Conservation (phyloP, 2,888 invertebrate species). For the Synanthedon andrenaeformis region DNA sequence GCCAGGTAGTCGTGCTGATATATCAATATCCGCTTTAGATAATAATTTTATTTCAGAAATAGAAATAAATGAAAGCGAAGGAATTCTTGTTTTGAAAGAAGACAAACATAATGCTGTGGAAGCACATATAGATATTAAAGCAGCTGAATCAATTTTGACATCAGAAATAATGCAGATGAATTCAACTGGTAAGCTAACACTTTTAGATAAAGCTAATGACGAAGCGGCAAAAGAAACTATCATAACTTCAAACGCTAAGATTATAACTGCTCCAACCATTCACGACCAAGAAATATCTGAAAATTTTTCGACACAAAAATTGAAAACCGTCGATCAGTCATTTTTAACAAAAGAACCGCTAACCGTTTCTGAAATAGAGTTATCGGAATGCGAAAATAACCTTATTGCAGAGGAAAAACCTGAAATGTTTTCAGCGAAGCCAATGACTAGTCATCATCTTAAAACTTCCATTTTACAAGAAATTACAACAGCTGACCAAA, state of each 20-base stretch:
- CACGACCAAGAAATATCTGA: slow-evolving; percentile 75
- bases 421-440: slow-evolving; percentile 23
- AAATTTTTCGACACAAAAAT: slow-evolving; percentile 27
- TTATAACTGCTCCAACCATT: slow-evolving; percentile 69
- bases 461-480: slow-evolving; percentile 53
- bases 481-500: slow-evolving; percentile 50
- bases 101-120: slow-evolving; percentile 53
- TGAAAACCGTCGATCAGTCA: slow-evolving; percentile 47
- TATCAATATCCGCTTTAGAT: slow-evolving; percentile 67
- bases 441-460: slow-evolving; percentile 37
- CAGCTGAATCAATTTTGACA: slow-evolving; percentile 71
- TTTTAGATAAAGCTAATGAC: slow-evolving; percentile 56
- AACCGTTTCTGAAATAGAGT: slow-evolving; percentile 72
- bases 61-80: slow-evolving; percentile 77
- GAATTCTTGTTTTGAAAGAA: slow-evolving; percentile 57
- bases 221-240: slow-evolving; percentile 53
- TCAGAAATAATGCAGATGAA: slow-evolving; percentile 63
- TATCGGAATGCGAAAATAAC: slow-evolving; percentile 74
- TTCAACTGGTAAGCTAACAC: slow-evolving; percentile 58
- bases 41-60: slow-evolving; percentile 70
- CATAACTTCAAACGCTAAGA: slow-evolving; percentile 74
- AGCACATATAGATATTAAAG: slow-evolving; percentile 71
- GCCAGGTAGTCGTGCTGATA: slow-evolving; percentile 47
- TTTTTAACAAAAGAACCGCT: slow-evolving; percentile 73
- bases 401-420: slow-evolving; percentile 43